Base-by-base conservation (phyloP, 53 echinoderm and acorn worm species). In the Actinopyga echinites region DNA sequence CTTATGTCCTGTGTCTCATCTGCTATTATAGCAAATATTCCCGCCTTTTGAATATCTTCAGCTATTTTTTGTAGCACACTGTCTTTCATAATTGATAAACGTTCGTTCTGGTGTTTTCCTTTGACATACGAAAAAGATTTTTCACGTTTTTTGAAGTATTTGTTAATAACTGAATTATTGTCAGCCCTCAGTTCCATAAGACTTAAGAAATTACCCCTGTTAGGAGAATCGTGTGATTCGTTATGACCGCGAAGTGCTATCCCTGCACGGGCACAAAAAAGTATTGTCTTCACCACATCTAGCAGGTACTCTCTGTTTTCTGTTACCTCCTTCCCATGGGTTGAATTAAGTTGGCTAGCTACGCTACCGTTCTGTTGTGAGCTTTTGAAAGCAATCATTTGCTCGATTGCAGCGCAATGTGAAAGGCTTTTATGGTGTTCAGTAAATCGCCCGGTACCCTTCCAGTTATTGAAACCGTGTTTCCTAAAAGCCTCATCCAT, bases 21-120 rank as follows among this genome's bases (percentile, higher is more conserved):
- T 75, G 77, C 77, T 49, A 75, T n/a, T 53, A 54, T 49, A 52
- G 77, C 77, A 54, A 49, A 75, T 30, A 75, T 30, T 75, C 56
- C 77, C 11, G 77, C 77, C 26, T 75, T 17, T 26, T 55, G 26
- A 55, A 75, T 75, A 55, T 75, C 33, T 55, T 75, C 55, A 75
- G 77, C 17, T 5, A 75, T 6, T 49, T 55, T 49, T 26, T 75
- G 77, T 9, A 75, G 77, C 52, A 75, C 77, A 75, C 7, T 75
- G 77, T 45, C 77, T 75, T 54, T 75, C 77, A 75, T 66, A 33
- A 75, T 75, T 75, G 55, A 75, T 75, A 75, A 55, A 75, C 10
- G 56, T 75, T 75, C 55, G 45, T 49, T 75, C 28, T 75, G 74
- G 6, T 75, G 77, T 75, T 75, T 75, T 75, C 53, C 77, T 25